These are phyloP conservation scores for Zoanthus solanderi DNA, from an alignment of 92 coral and sea anemone genomes.

Conservation along the genomic window DNA sequence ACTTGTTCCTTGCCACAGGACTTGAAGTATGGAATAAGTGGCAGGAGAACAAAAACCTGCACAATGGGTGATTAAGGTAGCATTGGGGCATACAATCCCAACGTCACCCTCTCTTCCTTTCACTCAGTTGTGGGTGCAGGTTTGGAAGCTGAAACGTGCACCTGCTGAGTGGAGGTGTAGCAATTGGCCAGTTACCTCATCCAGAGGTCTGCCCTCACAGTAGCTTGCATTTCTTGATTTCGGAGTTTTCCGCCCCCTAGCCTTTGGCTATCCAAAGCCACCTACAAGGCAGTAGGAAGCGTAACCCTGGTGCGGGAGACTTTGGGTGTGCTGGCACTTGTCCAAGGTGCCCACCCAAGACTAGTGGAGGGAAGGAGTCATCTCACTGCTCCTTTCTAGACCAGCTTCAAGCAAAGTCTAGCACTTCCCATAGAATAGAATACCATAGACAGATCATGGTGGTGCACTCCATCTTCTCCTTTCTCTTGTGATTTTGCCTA, in stretches of 20 bases:
- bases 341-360: no score
- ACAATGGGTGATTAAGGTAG: slow-evolving; percentile 5
- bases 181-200: slow-evolving; percentile 29
- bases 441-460: no score
- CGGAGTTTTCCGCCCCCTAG: slow-evolving; percentile 16
- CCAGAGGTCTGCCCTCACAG: slow-evolving; percentile 34
- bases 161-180: slow-evolving; percentile 31
- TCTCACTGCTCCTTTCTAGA: no score
- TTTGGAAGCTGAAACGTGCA: slow-evolving; percentile 37
- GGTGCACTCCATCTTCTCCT: no score
- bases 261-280: not conserved
- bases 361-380: no score
- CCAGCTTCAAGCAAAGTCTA: no score
- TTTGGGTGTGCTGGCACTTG: no score
- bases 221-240: slow-evolving; percentile 32
- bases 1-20: slow-evolving; percentile 33
- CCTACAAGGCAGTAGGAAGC: not conserved
- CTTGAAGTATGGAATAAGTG: not conserved
- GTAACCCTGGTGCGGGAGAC: no score
- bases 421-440: no score
- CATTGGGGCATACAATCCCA: slow-evolving; percentile 5
- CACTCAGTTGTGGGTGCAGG: slow-evolving; percentile 31
- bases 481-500: no score
- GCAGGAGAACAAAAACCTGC: slow-evolving; percentile 1
- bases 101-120: slow-evolving; percentile 4